Evolutionary conservation across 2,797 vertebrate species (phyloP).

Genomic region (Acomys russatus): DNA sequence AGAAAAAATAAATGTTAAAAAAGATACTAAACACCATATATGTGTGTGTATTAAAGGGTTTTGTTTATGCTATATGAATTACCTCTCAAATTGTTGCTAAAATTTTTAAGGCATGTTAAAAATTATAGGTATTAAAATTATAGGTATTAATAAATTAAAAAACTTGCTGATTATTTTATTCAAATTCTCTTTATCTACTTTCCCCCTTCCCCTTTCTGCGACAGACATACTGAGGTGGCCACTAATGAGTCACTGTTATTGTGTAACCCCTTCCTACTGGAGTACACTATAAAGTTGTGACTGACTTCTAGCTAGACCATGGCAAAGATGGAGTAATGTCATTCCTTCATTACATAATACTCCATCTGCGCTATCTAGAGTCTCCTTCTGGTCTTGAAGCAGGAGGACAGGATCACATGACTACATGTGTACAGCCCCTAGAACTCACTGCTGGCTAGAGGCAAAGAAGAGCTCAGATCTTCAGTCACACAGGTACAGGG

Average conservation of each 20-base stretch:
- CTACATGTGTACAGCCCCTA: not conserved
- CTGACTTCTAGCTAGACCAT: not conserved
- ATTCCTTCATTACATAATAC: not conserved
- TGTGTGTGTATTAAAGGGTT: not conserved
- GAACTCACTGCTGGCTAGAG: not conserved
- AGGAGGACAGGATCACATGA: not conserved
- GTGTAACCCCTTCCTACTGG: not conserved
- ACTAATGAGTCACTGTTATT: not conserved
- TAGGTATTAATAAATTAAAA: not conserved
- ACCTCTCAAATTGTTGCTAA: constrained; percentile 1
- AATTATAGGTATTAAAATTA: not conserved
- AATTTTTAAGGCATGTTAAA: not conserved
- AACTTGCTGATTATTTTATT: not conserved
- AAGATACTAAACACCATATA: not conserved
- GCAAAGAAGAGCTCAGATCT: not conserved
- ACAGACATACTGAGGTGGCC: not conserved
- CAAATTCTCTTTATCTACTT: not conserved
- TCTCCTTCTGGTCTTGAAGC: constrained; percentile 3
- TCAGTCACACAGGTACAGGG: not conserved
- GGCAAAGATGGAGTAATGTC: not conserved
- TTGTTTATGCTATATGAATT: not conserved
- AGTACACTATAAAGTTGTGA: not conserved
- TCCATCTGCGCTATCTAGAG: not conserved
- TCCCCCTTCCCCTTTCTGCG: not conserved
- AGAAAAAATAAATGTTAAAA: not conserved